Base-by-base conservation (phyloP, 2,113 vertebrate species). In the Phodopus roborovskii region DNA sequence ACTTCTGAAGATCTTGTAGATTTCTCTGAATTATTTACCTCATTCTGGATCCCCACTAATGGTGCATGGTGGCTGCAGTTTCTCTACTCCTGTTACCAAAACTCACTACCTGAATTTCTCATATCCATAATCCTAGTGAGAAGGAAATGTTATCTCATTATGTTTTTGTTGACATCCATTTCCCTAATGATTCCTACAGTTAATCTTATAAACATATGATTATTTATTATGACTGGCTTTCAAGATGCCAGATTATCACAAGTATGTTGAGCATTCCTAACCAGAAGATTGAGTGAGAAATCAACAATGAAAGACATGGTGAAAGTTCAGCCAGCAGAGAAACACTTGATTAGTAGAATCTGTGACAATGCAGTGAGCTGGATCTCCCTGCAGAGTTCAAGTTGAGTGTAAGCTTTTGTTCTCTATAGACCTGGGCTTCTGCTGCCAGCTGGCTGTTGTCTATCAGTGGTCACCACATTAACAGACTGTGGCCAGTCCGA, bases 391-490 rank as follows among this genome's bases (percentile, higher is more conserved):
- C 2, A 71, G 79, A 83, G 82, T 75, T 89, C n/a, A 20, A 70
- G 5, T 8, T 13, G 75, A 33, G 79, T 56, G 17, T 53, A 42
- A 87, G 56, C 62, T 1, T 28, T 68, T 50, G 1, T 12, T 56
- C 53, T 36, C 50, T 75, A 28, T 15, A 36, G 74, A 1, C 53
- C 42, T 74, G 39, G 85, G 92, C 13, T 6, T 91, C 71, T 48
- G 62, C 28, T 48, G 64, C 92, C 94, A 96, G 94, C 94, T 96
- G 83, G 90, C 77, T 39, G 39, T 39, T 86, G 71, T 94, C 96
- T 50, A 1, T 97, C 96, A 97, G 42, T 74, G 91, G 68, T 50
- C 77, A 70, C 85, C 82, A 83, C 91, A 86, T 92, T 86, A 97
- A 62, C 62, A 58, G 77, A 48, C 11, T 58, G 71, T 83, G 56